Conservation (phyloP, 2,888 invertebrate species). For the Chaitophorus viminalis region DNA sequence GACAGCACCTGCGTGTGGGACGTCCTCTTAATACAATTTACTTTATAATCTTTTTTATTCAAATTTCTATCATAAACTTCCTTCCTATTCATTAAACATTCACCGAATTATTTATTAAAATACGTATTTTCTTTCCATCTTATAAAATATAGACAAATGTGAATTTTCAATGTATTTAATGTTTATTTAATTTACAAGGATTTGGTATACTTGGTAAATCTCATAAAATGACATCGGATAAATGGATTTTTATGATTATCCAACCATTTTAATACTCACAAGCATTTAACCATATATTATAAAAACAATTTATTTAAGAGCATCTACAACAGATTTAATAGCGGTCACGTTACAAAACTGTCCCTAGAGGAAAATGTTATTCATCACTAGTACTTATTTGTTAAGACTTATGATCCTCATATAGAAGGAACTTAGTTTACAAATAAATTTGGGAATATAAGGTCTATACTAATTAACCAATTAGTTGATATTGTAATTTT, state of each 20-base stretch:
- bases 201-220: neutral
- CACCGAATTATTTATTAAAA: no score
- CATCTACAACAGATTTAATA: neutral
- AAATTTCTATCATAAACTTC: no score
- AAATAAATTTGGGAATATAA: neutral
- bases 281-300: constrained; percentile 10
- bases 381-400: neutral
- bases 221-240: neutral
- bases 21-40: no score
- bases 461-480: no score
- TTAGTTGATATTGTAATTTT: no score
- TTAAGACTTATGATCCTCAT: neutral
- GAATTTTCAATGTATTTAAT: neutral
- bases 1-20: no score
- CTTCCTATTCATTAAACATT: no score
- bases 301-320: constrained; percentile 36
- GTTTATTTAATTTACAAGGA: constrained; percentile 5
- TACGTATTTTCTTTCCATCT: neutral
- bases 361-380: constrained; percentile 2
- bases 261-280: neutral
- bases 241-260: neutral
- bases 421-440: neutral
- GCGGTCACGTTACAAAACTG: constrained; percentile 16
- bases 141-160: neutral
- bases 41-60: no score